These are phyloP conservation scores for Stenolophus ochropezus DNA, from an alignment of 2,888 invertebrate genomes.

Conservation along the genomic window DNA sequence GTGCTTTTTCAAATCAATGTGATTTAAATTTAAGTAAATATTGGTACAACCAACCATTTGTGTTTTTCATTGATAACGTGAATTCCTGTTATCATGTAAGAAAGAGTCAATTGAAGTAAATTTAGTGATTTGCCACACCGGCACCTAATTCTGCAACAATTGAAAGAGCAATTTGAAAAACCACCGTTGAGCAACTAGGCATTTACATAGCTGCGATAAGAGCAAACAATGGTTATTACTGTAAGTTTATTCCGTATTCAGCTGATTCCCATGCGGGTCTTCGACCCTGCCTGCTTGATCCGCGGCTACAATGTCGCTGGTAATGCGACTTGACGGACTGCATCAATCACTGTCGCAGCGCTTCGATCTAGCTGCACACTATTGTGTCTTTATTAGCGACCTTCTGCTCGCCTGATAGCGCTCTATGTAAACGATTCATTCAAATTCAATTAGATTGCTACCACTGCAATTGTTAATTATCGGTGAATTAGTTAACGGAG, in stretches of 20 bases:
- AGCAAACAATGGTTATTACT: constrained; percentile 36
- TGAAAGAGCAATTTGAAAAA: constrained; percentile 1
- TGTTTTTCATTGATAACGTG: no score
- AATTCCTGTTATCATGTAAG: no score
- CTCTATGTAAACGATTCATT: constrained; percentile 31
- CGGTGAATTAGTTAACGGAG: constrained; percentile 25
- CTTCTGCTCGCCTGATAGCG: background rate
- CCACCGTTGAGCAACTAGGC: constrained; percentile 8
- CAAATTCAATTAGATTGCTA: constrained; percentile 23
- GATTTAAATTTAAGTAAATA: no score
- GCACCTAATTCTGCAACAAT: background rate
- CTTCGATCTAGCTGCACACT: constrained; percentile 35
- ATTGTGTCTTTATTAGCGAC: constrained; percentile 26
- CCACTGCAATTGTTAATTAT: constrained; percentile 10
- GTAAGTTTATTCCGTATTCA: constrained; percentile 11
- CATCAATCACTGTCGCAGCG: constrained; percentile 6
- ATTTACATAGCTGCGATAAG: constrained; percentile 38
- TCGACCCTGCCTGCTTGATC: constrained; percentile 1
- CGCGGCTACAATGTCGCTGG: constrained; percentile 27
- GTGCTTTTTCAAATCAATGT: no score
- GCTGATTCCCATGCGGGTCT: constrained; percentile 31
- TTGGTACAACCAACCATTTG: no score
- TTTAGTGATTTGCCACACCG: no score
- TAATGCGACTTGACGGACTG: constrained; percentile 1
- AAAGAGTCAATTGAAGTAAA: no score